phyloP scores from a whole-genome alignment of 2,888 invertebrate species.

The Notodonta dromedarius region DNA sequence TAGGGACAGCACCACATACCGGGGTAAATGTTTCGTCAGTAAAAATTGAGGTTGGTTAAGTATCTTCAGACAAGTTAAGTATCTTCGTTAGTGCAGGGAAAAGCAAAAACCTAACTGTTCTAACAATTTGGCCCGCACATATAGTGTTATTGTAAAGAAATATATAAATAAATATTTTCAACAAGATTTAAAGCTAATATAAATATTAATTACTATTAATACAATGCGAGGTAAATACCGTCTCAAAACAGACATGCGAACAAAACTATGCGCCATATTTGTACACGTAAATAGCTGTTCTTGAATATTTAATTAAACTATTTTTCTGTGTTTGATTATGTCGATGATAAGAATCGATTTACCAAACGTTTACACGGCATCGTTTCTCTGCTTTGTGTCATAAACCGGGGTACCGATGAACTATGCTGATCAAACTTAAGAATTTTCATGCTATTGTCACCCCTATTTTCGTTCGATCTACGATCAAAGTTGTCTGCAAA shows the following conservation, averaged over 20 bases:
- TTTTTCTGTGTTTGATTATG: constrained; percentile 14
- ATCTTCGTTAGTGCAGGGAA: too few relatives aligned
- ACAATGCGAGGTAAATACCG: background rate
- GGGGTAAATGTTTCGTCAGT: too few relatives aligned
- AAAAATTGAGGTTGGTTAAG: too few relatives aligned
- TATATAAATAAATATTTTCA: background rate
- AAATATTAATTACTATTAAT: background rate
- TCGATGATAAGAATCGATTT: constrained; percentile 15
- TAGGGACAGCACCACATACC: too few relatives aligned
- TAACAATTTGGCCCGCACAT: background rate
- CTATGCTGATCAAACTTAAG: constrained; percentile 6
- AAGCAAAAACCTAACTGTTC: background rate
- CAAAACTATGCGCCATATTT: constrained; percentile 16
- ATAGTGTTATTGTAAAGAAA: background rate
- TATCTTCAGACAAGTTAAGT: too few relatives aligned
- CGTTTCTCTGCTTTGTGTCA: background rate
- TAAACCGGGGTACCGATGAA: background rate
- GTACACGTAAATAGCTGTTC: constrained; percentile 18
- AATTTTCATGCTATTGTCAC: constrained; percentile 7
- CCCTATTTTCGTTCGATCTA: constrained; percentile 11
- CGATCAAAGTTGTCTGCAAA: constrained; percentile 10
- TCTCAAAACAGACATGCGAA: constrained; percentile 7
- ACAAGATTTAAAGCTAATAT: background rate
- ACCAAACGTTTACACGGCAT: background rate
- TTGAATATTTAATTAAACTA: constrained; percentile 23